Conservation (phyloP, 2,888 invertebrate genomes). For the Elegia similella region DNA sequence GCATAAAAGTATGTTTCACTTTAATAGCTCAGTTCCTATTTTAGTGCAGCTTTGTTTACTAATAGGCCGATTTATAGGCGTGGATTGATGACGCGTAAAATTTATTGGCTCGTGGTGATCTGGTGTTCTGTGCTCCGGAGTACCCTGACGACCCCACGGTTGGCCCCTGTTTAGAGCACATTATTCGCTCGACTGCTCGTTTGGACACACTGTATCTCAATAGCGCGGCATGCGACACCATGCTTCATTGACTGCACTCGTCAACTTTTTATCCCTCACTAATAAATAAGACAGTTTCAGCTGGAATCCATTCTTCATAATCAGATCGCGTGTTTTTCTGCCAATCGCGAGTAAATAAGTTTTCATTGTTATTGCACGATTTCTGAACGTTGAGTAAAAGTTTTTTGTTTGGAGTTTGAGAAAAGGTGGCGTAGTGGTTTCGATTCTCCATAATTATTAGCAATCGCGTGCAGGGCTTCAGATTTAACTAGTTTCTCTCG, state of each 20-base stretch:
- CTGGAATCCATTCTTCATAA: constrained; percentile 13
- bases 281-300: constrained; percentile 14
- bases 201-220: constrained; percentile 59
- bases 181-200: constrained; percentile 55
- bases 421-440: constrained; percentile 2
- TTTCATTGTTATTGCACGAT: constrained; percentile 9
- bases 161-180: constrained; percentile 47
- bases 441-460: neutral
- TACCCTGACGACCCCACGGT: constrained; percentile 42
- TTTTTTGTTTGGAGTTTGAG: constrained; percentile 1
- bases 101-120: constrained; percentile 9
- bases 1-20: neutral
- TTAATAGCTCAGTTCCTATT: constrained; percentile 3
- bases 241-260: constrained; percentile 41
- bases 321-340: constrained; percentile 10
- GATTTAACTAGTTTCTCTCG: neutral
- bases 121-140: constrained; percentile 14
- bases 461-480: neutral
- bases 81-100: constrained; percentile 9
- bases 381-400: constrained; percentile 5
- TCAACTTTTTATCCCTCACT: constrained; percentile 15
- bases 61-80: constrained; percentile 1
- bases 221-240: constrained; percentile 51
- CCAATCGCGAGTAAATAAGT: constrained; percentile 15
- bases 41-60: constrained; percentile 10